Percentiles rank a stretch among this genome's conserved stretches.
These are phyloP conservation scores for Agraylea sexmaculata DNA, from an alignment of 1,140 invertebrate species.

Conservation along the genomic window DNA sequence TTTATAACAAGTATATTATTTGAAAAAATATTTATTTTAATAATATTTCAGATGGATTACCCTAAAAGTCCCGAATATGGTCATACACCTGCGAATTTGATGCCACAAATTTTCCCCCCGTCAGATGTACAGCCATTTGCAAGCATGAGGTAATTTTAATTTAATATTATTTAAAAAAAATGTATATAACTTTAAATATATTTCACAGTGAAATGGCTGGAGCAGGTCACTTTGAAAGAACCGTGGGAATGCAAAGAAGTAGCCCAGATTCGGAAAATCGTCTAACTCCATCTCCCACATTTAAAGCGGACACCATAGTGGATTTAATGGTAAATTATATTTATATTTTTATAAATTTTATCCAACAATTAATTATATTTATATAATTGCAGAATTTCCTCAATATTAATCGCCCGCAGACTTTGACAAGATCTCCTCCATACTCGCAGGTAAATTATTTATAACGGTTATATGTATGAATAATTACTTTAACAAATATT, in stretches of 20 bases:
- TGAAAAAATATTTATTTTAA: neutral
- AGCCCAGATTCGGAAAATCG: slow-evolving; percentile 9
- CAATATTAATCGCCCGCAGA: no score
- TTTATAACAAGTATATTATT: neutral
- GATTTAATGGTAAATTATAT: no score
- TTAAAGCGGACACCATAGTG: no score
- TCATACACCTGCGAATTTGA: slow-evolving; percentile 28
- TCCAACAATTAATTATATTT: no score
- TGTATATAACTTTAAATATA: slow-evolving; percentile 2
- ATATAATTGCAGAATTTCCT: no score
- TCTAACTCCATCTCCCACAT: neutral
- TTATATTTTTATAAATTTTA: no score
- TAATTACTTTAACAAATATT: neutral
- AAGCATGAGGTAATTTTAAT: slow-evolving; percentile 28
- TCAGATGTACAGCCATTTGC: slow-evolving; percentile 25
- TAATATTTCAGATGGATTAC: slow-evolving; percentile 21
- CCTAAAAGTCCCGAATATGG: slow-evolving; percentile 32
- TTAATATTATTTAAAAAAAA: slow-evolving; percentile 1
- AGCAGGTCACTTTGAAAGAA: no score
- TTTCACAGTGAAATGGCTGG: slow-evolving; percentile 13
- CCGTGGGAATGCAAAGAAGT: no score
- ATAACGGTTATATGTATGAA: neutral
- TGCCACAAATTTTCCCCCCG: slow-evolving; percentile 31
- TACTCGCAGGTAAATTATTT: neutral
- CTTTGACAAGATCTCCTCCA: no score